phyloP scores from a whole-genome alignment of 2,888 invertebrate species.

The Carabus problematicus region DNA sequence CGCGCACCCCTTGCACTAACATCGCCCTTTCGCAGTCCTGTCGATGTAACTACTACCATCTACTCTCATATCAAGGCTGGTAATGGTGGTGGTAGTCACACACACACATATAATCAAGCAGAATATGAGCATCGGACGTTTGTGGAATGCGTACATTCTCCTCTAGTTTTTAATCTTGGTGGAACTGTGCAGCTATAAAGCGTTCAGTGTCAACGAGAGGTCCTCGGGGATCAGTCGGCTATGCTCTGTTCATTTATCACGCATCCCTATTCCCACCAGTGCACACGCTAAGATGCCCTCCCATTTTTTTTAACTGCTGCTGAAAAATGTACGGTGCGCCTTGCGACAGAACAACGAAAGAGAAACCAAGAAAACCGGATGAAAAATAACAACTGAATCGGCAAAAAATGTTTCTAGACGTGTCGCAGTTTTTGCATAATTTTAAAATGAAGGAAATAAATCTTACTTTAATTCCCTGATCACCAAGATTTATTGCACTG shows the following conservation, averaged over 20 bases:
- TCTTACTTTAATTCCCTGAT: slow-evolving; percentile 34
- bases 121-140: slow-evolving; percentile 26
- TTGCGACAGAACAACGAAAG: neutral
- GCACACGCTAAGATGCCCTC: slow-evolving; percentile 14
- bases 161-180: slow-evolving; percentile 42
- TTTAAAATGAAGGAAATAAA: slow-evolving; percentile 36
- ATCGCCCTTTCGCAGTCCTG: neutral
- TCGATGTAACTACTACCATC: no score
- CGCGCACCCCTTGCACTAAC: neutral
- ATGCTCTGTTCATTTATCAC: slow-evolving; percentile 37
- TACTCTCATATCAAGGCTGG: no score
- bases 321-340: neutral
- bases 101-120: neutral
- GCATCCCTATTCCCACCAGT: slow-evolving; percentile 30
- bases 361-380: slow-evolving; percentile 5
- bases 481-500: slow-evolving; percentile 28
- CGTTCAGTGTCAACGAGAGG: slow-evolving; percentile 39
- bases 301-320: neutral
- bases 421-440: slow-evolving; percentile 31
- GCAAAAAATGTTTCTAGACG: slow-evolving; percentile 30
- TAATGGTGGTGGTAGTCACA: no score
- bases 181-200: slow-evolving; percentile 36
- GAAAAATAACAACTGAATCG: slow-evolving; percentile 5
- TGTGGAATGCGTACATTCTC: slow-evolving; percentile 23
- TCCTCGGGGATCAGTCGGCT: slow-evolving; percentile 34